These are phyloP conservation scores for Orbicella faveolata DNA, from an alignment of 64 coral and sea anemone genomes.

Conservation along the genomic window DNA sequence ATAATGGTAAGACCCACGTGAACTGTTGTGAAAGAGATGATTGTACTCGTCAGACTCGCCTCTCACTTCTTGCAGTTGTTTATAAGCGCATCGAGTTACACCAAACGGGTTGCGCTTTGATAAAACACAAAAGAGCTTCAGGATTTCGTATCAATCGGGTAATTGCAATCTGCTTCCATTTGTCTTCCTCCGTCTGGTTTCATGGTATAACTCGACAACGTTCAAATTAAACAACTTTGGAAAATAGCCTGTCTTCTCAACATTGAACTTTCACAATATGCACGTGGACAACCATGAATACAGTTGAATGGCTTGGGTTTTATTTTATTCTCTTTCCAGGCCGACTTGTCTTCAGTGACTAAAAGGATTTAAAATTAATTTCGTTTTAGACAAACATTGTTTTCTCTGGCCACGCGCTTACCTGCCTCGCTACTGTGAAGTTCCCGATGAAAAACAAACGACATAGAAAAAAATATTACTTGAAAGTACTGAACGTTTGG, in stretches of 20 bases:
- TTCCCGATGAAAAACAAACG: neutral
- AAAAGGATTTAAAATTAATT: conserved; percentile 19
- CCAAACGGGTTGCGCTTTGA: neutral
- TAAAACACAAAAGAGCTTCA: neutral
- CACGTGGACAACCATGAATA: conserved; percentile 24
- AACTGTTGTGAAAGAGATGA: too few relatives aligned
- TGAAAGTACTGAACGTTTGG: neutral
- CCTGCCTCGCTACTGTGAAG: neutral
- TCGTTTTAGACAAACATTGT: conserved; percentile 5
- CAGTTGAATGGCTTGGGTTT: neutral
- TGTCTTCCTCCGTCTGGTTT: neutral
- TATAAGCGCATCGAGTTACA: neutral
- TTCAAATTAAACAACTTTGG: neutral
- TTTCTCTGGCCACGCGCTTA: conserved; percentile 3
- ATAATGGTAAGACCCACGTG: too few relatives aligned
- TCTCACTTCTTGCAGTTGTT: neutral
- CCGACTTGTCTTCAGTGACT: neutral
- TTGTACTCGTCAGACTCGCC: too few relatives aligned
- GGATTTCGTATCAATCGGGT: neutral
- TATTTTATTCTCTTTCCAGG: neutral
- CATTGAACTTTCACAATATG: neutral
- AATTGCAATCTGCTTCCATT: neutral
- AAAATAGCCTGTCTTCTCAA: neutral
- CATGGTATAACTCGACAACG: neutral
- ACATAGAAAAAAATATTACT: neutral